Evolutionary conservation across 2,888 invertebrate genomes (phyloP), one percentile per base, ranked within the genome.

Genomic region (Agrotis puta): DNA sequence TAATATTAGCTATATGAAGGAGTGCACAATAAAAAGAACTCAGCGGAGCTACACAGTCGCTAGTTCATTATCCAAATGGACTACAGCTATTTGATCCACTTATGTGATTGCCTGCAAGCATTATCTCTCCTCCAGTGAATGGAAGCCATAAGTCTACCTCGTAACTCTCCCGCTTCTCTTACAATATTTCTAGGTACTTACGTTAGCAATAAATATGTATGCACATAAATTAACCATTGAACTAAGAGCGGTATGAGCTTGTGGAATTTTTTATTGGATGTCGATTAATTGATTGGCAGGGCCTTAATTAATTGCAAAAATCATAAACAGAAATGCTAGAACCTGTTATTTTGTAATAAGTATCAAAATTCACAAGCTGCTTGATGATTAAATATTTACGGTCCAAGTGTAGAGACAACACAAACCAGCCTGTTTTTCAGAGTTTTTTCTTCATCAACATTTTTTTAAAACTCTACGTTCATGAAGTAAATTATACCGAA

Each of bases 31-130:
- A 94, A 94, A 92, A 91, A 90, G 88, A 90, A 89, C 87, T 88
- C 88, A 82, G 86, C 84, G 86, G 90, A 90, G 89, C 93, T 92
- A 90, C 92, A 88, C 87, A 94, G 92, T 93, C 92, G 91, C 94
- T 92, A 94, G 94, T 96, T 96, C 95, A 95, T 96, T 96, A 96
- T 94, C 93, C 94, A 95, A 96, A 96, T 96, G 95, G 95, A 95
- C 94, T 95, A 93, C 93, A 95, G 94, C 95, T 96, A 95, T 96
- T 95, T 96, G 95, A 96, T 95, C 95, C 95, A 95, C 95, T 96
- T 96, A 95, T 96, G 95, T 94, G 95, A 96, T 95, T 96, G 95
- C 95, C 94, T 95, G 94, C 94, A 94, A 94, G 93, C 94, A 95
- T 96, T 96, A 95, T 95, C 95, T 95, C 92, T 94, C 90, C 89